phyloP scores from a whole-genome alignment of 92 coral and sea anemone species.

The Anthopleura xanthogrammica region DNA sequence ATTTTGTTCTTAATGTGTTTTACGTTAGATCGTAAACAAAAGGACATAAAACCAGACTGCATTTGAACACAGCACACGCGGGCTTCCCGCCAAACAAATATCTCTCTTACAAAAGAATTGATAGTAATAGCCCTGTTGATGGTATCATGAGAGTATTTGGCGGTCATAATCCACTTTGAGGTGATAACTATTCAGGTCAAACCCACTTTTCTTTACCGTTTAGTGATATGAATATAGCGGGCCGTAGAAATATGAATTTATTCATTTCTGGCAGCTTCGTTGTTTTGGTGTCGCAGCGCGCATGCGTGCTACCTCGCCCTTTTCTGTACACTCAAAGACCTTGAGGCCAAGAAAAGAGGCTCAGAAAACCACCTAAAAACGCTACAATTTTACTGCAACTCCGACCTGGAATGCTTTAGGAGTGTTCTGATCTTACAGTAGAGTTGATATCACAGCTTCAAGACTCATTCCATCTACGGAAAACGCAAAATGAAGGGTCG shows the following conservation, averaged over 20 bases:
- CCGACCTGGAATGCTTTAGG: constrained; percentile 29
- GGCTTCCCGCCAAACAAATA: constrained; percentile 6
- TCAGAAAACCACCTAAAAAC: constrained; percentile 3
- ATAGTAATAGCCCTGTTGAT: constrained; percentile 6
- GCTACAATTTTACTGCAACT: background rate
- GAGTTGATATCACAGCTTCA: constrained; percentile 18
- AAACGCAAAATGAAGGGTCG: constrained; percentile 53
- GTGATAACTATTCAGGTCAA: constrained; percentile 1
- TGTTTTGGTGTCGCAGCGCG: constrained; percentile 38
- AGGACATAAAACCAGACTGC: background rate
- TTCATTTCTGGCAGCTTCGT: constrained; percentile 36
- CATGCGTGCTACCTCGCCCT: constrained; percentile 62
- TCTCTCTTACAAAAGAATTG: background rate
- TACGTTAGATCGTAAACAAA: constrained; percentile 13
- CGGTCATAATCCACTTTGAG: background rate
- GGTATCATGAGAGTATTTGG: background rate
- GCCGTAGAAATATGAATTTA: constrained; percentile 29
- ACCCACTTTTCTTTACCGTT: background rate
- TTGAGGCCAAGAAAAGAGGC: constrained; percentile 17
- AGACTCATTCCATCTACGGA: constrained; percentile 2
- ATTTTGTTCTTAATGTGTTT: background rate
- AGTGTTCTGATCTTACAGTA: background rate
- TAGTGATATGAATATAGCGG: background rate
- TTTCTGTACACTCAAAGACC: constrained; percentile 40
- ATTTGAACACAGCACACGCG: background rate